Conservation (phyloP, 2,113 vertebrate genomes). For the Boulengeromyrus knoepffleri region DNA sequence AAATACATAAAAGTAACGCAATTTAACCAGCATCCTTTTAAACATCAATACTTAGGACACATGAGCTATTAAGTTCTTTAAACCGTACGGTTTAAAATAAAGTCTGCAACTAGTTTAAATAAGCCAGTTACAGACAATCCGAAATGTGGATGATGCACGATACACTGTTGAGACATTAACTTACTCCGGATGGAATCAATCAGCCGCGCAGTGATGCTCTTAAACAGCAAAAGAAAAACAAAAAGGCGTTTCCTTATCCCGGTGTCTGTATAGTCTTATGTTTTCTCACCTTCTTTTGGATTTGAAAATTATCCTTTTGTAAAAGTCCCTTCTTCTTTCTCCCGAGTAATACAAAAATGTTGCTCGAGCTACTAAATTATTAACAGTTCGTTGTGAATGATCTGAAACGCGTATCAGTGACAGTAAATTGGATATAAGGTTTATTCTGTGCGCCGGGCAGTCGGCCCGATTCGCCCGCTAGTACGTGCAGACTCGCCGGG, state of each 20-base stretch:
- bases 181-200: background rate
- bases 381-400: background rate
- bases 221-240: background rate
- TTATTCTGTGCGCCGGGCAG: background rate
- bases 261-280: background rate
- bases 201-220: background rate
- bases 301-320: background rate
- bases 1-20: constrained; percentile 1
- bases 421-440: background rate
- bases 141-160: background rate
- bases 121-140: background rate
- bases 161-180: background rate
- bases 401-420: background rate
- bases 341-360: background rate
- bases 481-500: constrained; percentile 38
- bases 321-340: background rate
- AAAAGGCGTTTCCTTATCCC: background rate
- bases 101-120: background rate
- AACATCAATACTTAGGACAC: background rate
- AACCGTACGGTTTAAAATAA: background rate
- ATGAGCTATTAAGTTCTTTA: background rate
- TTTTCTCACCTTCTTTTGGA: background rate
- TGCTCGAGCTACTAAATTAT: background rate
- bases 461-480: constrained; percentile 7
- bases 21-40: background rate